Evolutionary conservation across 2,113 vertebrate genomes (phyloP).

Genomic region (Microcebus ravelobensis): DNA sequence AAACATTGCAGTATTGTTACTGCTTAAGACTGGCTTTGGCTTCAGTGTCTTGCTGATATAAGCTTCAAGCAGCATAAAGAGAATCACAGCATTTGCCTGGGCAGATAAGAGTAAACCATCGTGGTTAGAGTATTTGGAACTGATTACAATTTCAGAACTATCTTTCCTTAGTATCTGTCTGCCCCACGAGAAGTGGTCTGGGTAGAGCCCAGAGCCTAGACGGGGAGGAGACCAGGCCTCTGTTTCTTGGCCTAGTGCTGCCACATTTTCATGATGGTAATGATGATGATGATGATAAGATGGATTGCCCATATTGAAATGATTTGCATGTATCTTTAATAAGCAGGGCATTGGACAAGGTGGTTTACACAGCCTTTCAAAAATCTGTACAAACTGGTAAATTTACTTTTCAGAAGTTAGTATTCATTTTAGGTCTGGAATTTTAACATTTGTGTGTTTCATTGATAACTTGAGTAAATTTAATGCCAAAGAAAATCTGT

Average conservation of each 20-base stretch:
- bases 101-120: not conserved
- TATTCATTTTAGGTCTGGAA: constrained; percentile 11
- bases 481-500: not conserved
- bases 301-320: not conserved
- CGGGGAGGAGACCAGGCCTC: not conserved
- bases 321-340: constrained; percentile 4
- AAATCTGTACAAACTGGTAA: not conserved
- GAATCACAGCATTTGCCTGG: not conserved
- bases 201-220: not conserved
- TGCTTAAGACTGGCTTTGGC: not conserved
- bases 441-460: not conserved
- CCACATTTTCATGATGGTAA: not conserved
- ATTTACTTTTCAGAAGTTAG: not conserved
- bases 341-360: not conserved
- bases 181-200: not conserved
- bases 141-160: not conserved
- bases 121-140: not conserved
- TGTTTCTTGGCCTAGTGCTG: not conserved
- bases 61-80: not conserved
- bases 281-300: not conserved
- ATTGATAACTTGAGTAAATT: not conserved
- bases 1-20: not conserved
- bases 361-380: not conserved
- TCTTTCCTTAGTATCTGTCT: not conserved
- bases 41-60: not conserved